phyloP scores from a whole-genome alignment of 2,888 invertebrate genomes.

The Troilus luridus region DNA sequence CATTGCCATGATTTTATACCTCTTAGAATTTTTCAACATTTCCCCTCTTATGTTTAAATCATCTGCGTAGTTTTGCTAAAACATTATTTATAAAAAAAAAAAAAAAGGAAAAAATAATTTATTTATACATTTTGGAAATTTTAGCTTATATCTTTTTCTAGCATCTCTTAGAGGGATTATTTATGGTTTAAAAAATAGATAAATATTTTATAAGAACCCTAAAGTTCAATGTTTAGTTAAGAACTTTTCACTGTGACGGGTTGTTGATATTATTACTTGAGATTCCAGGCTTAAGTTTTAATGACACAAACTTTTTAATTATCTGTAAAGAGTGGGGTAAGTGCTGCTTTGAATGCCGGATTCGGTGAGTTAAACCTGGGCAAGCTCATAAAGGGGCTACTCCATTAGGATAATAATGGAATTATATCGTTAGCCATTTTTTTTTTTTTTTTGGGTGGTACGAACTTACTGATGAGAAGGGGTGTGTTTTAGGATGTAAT shows the following conservation, averaged over 20 bases:
- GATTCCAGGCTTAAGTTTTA: conserved; percentile 41
- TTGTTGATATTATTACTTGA: conserved; percentile 51
- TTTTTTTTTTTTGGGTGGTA: neutral
- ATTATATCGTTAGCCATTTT: neutral
- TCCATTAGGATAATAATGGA: neutral
- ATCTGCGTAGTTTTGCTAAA: too few species aligned
- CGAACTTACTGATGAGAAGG: neutral
- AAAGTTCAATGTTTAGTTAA: conserved; percentile 25
- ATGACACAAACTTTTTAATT: conserved; percentile 54
- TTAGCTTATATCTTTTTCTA: neutral
- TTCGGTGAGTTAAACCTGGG: neutral
- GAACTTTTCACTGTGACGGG: conserved; percentile 50
- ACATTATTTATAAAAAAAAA: too few species aligned
- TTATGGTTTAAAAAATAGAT: neutral
- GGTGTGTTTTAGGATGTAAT: too few species aligned
- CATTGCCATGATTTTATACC: too few species aligned
- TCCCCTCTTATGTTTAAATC: too few species aligned
- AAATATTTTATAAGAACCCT: neutral
- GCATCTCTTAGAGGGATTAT: neutral
- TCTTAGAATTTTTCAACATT: too few species aligned
- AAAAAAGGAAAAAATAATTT: too few species aligned
- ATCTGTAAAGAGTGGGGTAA: conserved; percentile 14
- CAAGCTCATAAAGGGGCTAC: neutral
- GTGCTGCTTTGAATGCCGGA: conserved; percentile 36
- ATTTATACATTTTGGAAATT: too few species aligned